phyloP scores from a whole-genome alignment of 2,888 invertebrate species.

The Drosophila rubida region DNA sequence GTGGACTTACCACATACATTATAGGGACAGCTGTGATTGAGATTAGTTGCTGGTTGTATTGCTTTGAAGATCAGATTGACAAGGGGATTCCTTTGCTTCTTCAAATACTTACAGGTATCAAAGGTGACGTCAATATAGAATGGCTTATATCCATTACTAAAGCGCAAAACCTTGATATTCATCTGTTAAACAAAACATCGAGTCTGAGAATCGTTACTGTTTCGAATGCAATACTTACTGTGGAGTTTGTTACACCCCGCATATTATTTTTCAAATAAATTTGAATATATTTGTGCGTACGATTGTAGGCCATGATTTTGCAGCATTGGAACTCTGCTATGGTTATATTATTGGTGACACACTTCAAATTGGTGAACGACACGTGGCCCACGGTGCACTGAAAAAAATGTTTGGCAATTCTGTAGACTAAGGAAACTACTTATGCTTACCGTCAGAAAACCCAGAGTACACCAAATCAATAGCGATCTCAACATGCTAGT shows the following conservation, averaged over 20 bases:
- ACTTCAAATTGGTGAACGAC: too few relatives aligned
- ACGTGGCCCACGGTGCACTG: too few relatives aligned
- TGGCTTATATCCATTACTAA: conserved; percentile 45
- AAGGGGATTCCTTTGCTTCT: neutral
- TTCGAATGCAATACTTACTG: neutral
- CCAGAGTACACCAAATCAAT: neutral
- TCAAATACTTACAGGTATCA: conserved; percentile 48
- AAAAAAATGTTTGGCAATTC: too few relatives aligned
- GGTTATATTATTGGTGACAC: too few relatives aligned
- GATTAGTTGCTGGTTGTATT: conserved; percentile 7
- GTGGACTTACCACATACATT: neutral
- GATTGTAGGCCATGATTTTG: conserved; percentile 17
- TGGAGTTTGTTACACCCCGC: neutral
- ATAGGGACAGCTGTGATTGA: conserved; percentile 42
- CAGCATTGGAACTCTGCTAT: too few relatives aligned
- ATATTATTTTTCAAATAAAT: neutral
- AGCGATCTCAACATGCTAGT: conserved; percentile 5
- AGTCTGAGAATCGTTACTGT: neutral
- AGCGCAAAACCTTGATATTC: conserved; percentile 18
- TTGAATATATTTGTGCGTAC: conserved; percentile 24
- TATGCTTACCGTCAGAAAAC: conserved; percentile 16
- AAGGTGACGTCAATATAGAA: conserved; percentile 1
- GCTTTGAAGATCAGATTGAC: conserved; percentile 8
- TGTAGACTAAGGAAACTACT: too few relatives aligned
- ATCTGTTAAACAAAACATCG: conserved; percentile 11